Evolutionary conservation across 2,888 invertebrate genomes (phyloP), one percentile per base, ranked within the genome.

Genomic region (Halocaridina rubra): DNA sequence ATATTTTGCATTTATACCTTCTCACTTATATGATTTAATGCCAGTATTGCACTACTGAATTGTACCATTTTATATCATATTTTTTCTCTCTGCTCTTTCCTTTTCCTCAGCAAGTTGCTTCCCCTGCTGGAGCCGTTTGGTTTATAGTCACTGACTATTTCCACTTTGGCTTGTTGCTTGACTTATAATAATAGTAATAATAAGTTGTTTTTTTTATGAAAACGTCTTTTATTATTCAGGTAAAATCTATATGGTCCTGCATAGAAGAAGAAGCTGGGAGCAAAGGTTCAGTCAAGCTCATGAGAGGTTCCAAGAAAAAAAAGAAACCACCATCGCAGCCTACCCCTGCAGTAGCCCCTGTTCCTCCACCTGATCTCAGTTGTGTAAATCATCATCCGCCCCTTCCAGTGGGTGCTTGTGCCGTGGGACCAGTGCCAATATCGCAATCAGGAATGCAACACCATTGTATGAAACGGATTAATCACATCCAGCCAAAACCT

Each of bases 201-300:
- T 19, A 13, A 7, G 0, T 32, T 1, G 5, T 30, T 19, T 32
- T 16, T 33, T 22, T 32, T 16, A n/a, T n/a, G n/a, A n/a, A n/a
- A n/a, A n/a, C n/a, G n/a, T n/a, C n/a, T n/a, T n/a, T n/a, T n/a
- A n/a, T n/a, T n/a, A n/a, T n/a, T n/a, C 74, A 86, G 86, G 86
- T 86, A 24, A 86, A 86, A 39, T 86, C 86, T n/a, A 74, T 86
- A n/a, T 86, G 86, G 86, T n/a, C 67, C n/a, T 81, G 82, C 39
- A 86, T 81, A 39, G 86, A 86, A 69, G 86, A 86, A 29, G 86
- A 86, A 46, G 59, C 81, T 16, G 85, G 78, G 16, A 80, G 71
- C 27, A 57, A 69, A 61, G 59, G 72, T 24, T 61, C 64, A 3
- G 39, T 53, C 8, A 71, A 67, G 19, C 32, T 86, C 19, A 19